A percentile compares a stretch with the other conserved stretches of the same genome.
Evolutionary conservation across 2,113 vertebrate species (phyloP).

Genomic region (Mobula hypostoma): DNA sequence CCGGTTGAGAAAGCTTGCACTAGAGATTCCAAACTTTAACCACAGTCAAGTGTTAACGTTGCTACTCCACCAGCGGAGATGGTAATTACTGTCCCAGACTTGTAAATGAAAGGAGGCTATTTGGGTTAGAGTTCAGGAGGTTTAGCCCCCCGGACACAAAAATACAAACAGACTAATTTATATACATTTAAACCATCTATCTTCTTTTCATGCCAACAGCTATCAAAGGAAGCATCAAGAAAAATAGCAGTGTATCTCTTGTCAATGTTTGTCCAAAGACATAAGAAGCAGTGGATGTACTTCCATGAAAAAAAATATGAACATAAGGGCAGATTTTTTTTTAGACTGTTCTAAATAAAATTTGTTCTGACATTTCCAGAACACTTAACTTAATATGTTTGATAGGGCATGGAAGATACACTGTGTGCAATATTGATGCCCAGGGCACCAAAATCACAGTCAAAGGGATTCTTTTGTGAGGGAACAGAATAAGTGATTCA

Average conservation of each 20-base stretch:
- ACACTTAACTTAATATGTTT: background rate
- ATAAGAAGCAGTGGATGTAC: background rate
- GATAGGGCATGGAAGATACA: background rate
- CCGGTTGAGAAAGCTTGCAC: no score
- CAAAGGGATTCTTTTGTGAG: no score
- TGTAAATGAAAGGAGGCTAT: background rate
- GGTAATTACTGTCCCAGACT: no score
- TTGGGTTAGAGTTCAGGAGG: background rate
- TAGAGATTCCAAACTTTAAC: background rate
- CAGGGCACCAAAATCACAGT: background rate
- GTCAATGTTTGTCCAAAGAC: background rate
- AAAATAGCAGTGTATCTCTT: background rate
- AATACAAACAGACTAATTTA: background rate
- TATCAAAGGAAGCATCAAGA: background rate
- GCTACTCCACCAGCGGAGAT: no score
- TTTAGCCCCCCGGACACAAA: background rate
- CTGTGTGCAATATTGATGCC: background rate
- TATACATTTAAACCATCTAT: background rate
- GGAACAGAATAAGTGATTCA: background rate
- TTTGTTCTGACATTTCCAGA: slow-evolving; percentile 7
- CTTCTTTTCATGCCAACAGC: background rate
- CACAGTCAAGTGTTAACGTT: background rate
- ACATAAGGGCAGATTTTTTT: background rate
- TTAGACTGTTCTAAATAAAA: background rate
- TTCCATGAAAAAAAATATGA: background rate